These are phyloP conservation scores for Teleiodes luculella DNA, from an alignment of 2,888 invertebrate genomes.

Conservation along the genomic window DNA sequence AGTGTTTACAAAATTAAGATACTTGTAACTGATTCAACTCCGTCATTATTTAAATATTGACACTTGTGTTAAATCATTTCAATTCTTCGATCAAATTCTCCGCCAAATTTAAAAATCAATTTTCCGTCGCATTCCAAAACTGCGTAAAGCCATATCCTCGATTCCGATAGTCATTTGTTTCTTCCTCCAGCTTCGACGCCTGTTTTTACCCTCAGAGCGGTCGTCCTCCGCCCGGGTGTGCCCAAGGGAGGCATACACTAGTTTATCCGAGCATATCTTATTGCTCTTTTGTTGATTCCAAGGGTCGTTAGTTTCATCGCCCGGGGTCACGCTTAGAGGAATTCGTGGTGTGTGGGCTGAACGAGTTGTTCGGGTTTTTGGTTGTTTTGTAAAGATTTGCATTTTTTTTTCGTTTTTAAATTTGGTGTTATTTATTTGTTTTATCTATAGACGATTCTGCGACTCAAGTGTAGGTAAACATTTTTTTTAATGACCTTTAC, in stretches of 20 bases:
- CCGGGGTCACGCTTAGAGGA: conserved; percentile 35
- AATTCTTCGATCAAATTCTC: too few species aligned
- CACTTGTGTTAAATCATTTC: too few species aligned
- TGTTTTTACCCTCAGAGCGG: conserved; percentile 33
- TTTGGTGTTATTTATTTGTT: too few species aligned
- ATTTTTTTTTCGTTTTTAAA: too few species aligned
- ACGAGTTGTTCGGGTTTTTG: not conserved
- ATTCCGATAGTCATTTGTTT: conserved; percentile 49
- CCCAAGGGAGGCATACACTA: conserved; percentile 70
- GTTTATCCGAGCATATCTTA: conserved; percentile 79
- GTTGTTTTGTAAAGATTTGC: not conserved
- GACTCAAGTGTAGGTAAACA: too few species aligned
- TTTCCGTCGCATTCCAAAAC: conserved; percentile 27
- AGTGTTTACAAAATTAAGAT: too few species aligned
- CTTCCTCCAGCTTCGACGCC: conserved; percentile 7
- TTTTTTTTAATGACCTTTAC: too few species aligned
- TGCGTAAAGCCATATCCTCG: conserved; percentile 19
- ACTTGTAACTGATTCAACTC: too few species aligned
- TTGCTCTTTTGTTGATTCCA: conserved; percentile 77
- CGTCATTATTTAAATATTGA: too few species aligned
- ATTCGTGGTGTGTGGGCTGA: not conserved
- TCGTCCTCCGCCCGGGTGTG: conserved; percentile 39
- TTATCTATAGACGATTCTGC: too few species aligned
- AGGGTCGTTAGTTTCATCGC: conserved; percentile 77
- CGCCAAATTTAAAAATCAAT: conserved; percentile 30